Evolutionary conservation across 2,888 invertebrate genomes (phyloP), one percentile per base, ranked within the genome.

Genomic region (Tipula confusa): DNA sequence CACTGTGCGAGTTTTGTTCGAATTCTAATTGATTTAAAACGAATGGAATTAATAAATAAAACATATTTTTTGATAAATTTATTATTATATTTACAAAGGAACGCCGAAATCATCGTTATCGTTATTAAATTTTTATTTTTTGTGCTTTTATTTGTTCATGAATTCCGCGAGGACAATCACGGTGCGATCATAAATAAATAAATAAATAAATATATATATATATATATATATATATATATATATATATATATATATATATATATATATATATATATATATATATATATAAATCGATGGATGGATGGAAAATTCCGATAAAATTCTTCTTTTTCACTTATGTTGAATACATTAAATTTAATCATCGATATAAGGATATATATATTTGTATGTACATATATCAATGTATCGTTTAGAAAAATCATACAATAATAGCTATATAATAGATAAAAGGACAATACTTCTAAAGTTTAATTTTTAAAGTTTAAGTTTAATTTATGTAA

Each of bases 61-160:
- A 64, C 64, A 64, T 64, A 64, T 64, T 64, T 64, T 64, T 64
- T 64, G 64, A 64, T 64, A 64, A 64, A 64, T 64, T 64, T 64
- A 64, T 64, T 64, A 64, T 64, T 24, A 31, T 7, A 7, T n/a
- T n/a, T 64, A 64, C 24, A 64, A 64, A 64, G 43, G n/a, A 24
- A 64, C 64, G 64, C 64, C 64, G 64, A 64, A 64, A 64, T 64
- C 64, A 64, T 64, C 64, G 24, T 64, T 64, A 64, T 64, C 64
- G 64, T 64, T 64, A 64, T 64, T 64, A 64, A 64, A 64, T 64
- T 24, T n/a, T 43, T 33, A 5, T 33, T 33, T 64, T 64, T 64
- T 64, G 64, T 64, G 24, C 64, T 18, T 64, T 9, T 64, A 64
- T 64, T 64, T 64, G 64, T 64, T 18, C 24, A 64, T 64, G 64